A percentile compares a stretch with the other conserved stretches of the same genome.
These are phyloP conservation scores for Mimachlamys varia DNA, from an alignment of 2,888 invertebrate species.

Conservation along the genomic window DNA sequence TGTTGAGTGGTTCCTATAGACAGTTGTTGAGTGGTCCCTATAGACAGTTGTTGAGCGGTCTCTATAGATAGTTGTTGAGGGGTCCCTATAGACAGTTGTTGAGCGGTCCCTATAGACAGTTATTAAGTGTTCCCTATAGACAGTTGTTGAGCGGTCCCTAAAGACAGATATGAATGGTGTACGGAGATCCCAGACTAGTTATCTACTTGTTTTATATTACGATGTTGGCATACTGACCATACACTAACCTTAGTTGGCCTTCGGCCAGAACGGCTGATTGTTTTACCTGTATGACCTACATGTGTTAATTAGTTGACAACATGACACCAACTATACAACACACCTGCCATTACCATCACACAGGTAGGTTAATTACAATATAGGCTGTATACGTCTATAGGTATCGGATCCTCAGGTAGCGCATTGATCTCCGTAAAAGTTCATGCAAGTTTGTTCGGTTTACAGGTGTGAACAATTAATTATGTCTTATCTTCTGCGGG, in stretches of 20 bases:
- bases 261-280: not conserved
- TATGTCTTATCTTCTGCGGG: not conserved
- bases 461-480: slow-evolving; percentile 31
- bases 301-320: slow-evolving; percentile 34
- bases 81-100: not conserved
- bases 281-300: slow-evolving; percentile 25
- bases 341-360: not conserved
- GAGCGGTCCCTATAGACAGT: not conserved
- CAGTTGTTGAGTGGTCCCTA: not conserved
- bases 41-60: not conserved
- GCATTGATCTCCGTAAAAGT: slow-evolving; percentile 1
- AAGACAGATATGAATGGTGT: not conserved
- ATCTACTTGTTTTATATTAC: not conserved
- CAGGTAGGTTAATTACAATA: slow-evolving; percentile 22
- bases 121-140: not conserved
- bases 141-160: not conserved
- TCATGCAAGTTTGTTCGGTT: not conserved
- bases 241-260: not conserved
- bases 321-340: slow-evolving; percentile 3
- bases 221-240: not conserved
- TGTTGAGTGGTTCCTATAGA: not conserved
- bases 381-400: not conserved
- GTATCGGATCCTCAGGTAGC: not conserved
- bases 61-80: not conserved
- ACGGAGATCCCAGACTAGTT: not conserved